A percentile compares a stretch with the other conserved stretches of the same genome.
Evolutionary conservation across 2,888 invertebrate species (phyloP).

Genomic region (Chrysodeixis includens): DNA sequence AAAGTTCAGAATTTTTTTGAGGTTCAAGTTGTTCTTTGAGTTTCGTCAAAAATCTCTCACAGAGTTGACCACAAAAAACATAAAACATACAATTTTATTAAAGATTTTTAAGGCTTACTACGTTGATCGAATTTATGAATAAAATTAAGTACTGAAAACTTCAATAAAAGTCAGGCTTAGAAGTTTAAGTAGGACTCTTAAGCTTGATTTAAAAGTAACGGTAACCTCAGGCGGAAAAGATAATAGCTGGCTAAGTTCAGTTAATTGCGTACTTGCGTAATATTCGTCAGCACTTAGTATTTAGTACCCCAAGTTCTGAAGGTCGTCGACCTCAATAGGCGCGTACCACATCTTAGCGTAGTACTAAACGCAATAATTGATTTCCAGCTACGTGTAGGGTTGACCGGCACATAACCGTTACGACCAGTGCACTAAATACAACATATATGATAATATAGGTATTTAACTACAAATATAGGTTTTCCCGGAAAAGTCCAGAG

Average conservation of each 20-base stretch:
- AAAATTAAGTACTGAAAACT: too few species aligned
- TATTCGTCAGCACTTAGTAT: not conserved
- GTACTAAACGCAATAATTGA: conserved; percentile 6
- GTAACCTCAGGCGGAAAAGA: not conserved
- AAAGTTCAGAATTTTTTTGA: too few species aligned
- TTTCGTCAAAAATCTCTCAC: too few species aligned
- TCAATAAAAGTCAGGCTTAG: too few species aligned
- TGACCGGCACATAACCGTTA: not conserved
- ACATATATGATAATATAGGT: too few species aligned
- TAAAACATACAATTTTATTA: too few species aligned
- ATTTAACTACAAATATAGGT: too few species aligned
- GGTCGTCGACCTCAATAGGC: not conserved
- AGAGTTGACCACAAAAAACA: too few species aligned
- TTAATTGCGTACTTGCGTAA: not conserved
- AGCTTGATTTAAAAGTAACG: not conserved
- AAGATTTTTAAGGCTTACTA: too few species aligned
- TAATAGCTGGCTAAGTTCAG: not conserved
- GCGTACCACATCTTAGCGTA: not conserved
- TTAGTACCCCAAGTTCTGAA: not conserved
- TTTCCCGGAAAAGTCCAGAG: too few species aligned
- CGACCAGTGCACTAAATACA: not conserved
- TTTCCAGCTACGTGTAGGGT: not conserved
- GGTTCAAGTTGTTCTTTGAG: too few species aligned
- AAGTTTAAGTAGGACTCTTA: not conserved
- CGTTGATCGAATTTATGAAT: too few species aligned